phyloP scores from a whole-genome alignment of 2,113 vertebrate genomes.

The Pogona vitticeps region DNA sequence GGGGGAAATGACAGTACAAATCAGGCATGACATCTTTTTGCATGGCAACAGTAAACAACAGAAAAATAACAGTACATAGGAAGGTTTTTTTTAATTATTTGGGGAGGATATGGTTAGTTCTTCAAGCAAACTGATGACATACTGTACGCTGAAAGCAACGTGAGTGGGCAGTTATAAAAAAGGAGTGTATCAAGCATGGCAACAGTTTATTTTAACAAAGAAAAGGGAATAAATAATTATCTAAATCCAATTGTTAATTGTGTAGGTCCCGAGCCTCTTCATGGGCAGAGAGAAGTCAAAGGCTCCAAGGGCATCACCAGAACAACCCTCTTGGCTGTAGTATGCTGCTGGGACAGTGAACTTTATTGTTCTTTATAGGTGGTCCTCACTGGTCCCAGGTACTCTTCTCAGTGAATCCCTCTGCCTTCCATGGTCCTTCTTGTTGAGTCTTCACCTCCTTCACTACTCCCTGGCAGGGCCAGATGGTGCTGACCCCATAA shows the following conservation, averaged over 20 bases:
- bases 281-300: background rate
- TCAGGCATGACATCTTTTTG: slow-evolving; percentile 65
- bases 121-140: background rate
- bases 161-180: background rate
- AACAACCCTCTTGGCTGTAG: no score
- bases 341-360: no score
- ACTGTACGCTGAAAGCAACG: background rate
- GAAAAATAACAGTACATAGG: background rate
- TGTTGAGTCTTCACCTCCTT: no score
- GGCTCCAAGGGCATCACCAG: no score
- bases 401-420: no score
- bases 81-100: background rate
- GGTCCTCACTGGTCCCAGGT: no score
- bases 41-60: slow-evolving; percentile 41
- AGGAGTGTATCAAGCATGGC: background rate
- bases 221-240: background rate
- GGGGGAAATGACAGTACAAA: slow-evolving; percentile 58
- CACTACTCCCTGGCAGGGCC: no score
- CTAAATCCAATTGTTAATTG: no score
- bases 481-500: no score
- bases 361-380: no score
- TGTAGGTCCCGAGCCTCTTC: background rate
- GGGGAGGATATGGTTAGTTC: background rate
- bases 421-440: no score
- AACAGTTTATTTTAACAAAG: background rate